These are phyloP conservation scores for Lemur catta DNA, from an alignment of 2,797 vertebrate genomes.

Conservation along the genomic window DNA sequence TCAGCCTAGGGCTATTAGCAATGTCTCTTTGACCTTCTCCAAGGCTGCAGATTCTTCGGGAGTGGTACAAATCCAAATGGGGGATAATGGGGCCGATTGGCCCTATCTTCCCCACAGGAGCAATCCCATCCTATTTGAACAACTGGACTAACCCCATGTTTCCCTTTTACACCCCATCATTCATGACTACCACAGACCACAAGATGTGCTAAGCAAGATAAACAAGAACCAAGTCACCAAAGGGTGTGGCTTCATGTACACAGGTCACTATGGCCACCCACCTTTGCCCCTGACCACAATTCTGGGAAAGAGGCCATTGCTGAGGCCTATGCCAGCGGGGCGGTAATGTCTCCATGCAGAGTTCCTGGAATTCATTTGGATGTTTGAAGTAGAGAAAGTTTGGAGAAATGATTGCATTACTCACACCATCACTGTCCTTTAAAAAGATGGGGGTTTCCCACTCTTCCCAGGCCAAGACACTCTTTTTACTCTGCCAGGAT, in stretches of 20 bases:
- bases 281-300: background rate
- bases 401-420: slow-evolving; percentile 38
- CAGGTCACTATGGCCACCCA: background rate
- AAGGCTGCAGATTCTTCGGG: background rate
- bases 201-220: background rate
- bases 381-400: slow-evolving; percentile 20
- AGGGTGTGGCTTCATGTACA: background rate
- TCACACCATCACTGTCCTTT: background rate
- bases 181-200: background rate
- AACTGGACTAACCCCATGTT: background rate
- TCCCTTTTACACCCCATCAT: background rate
- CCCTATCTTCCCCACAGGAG: background rate
- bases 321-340: background rate
- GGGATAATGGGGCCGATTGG: background rate
- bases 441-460: background rate
- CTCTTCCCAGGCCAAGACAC: background rate
- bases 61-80: background rate
- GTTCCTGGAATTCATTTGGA: slow-evolving; percentile 45
- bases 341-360: background rate
- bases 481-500: background rate
- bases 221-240: slow-evolving; percentile 23
- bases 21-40: slow-evolving; percentile 7
- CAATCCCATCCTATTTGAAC: background rate
- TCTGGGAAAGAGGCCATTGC: slow-evolving; percentile 37
- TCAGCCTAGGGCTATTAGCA: background rate